Evolutionary conservation across 2,113 vertebrate species (phyloP), one percentile per base, ranked within the genome.

Genomic region (Crotophaga sulcirostris): DNA sequence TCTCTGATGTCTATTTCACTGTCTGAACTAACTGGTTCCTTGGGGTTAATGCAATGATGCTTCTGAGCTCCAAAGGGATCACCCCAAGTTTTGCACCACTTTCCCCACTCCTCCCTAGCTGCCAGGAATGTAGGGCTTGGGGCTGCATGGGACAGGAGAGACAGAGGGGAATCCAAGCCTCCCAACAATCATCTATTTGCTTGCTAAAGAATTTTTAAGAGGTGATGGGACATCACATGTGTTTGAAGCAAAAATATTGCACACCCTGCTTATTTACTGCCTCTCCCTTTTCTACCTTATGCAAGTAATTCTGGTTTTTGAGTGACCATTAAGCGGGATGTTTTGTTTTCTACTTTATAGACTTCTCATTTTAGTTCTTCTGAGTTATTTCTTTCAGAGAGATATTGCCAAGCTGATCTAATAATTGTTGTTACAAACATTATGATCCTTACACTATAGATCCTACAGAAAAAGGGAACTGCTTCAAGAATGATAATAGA

Each of bases 11-110:
- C 49, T 45, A 0, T 84, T 96, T 96, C 93, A 91, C 82, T 56
- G 74, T 74, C 93, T 93, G 69, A 95, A 94, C 91, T 81, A 95
- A 93, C 70, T 64, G 16, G 21, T 68, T 40, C n/a, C 76, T 94
- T 82, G 63, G 15, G 26, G 49, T 92, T 95, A 96, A 86, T 12
- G 34, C 9, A 28, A 75, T 13, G 8, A 94, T 31, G 63, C 60
- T 54, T 38, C 42, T 82, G 78, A 96, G 34, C 45, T 70, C 31
- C 59, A 70, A 60, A 77, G n/a, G 31, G 40, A 58, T 6, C 6
- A 70, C 5, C 11, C 15, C 21, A 56, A 25, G 13, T 55, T 87
- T 84, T 82, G 45, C 51, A 69, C 9, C 16, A 12, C 20, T 83
- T 64, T 60, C 11, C 20, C 42, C 6, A 1, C 25, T 42, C 38